phyloP scores from a whole-genome alignment of 2,113 vertebrate genomes.

The Thalassoma bifasciatum region DNA sequence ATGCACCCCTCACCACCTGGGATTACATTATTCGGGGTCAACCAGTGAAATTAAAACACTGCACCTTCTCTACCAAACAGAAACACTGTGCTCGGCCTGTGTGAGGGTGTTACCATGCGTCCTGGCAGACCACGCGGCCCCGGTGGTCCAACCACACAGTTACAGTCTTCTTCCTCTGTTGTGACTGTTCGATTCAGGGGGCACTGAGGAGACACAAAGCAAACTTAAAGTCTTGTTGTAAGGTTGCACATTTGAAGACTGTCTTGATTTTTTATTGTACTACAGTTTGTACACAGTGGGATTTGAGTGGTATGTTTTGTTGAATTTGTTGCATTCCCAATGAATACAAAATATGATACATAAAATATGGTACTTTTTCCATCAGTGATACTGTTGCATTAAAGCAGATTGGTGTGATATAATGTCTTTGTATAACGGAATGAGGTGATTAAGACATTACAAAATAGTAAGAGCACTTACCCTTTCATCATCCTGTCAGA shows the following conservation, averaged over 20 bases:
- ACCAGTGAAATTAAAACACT: too few species aligned
- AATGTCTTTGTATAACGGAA: too few species aligned
- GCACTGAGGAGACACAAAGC: conserved; percentile 73
- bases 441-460: too few species aligned
- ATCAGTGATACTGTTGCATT: too few species aligned
- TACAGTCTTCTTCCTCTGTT: conserved; percentile 69
- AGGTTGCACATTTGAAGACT: too few species aligned
- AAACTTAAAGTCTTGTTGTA: background rate
- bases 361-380: too few species aligned
- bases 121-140: conserved; percentile 76
- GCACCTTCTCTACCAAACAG: too few species aligned
- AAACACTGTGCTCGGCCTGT: background rate
- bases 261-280: background rate
- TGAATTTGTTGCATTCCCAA: too few species aligned
- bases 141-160: conserved; percentile 73
- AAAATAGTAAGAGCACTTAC: conserved; percentile 68
- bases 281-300: background rate
- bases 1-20: too few species aligned
- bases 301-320: background rate
- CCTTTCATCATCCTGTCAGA: conserved; percentile 83
- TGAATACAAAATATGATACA: too few species aligned
- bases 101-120: conserved; percentile 63
- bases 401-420: too few species aligned
- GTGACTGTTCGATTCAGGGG: conserved; percentile 75
- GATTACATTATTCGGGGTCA: too few species aligned